Conservation (phyloP, 2,888 invertebrate species). For the Strigamia crassipes region DNA sequence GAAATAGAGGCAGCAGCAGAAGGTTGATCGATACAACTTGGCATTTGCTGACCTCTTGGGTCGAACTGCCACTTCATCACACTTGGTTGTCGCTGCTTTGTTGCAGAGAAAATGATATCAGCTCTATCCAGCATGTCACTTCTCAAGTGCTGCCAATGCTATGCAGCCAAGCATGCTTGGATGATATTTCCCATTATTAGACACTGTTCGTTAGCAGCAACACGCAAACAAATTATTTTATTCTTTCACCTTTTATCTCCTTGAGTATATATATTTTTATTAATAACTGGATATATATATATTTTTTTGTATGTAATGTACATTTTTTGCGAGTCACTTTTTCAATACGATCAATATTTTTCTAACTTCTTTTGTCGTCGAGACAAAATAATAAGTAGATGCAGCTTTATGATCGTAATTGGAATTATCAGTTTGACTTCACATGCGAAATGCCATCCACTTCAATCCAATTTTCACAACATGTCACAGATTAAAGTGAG, state of each 20-base stretch:
- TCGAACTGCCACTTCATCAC: constrained; percentile 34
- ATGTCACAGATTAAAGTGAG: constrained; percentile 31
- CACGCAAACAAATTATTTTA: constrained; percentile 26
- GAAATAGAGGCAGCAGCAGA: constrained; percentile 27
- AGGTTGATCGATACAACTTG: constrained; percentile 34
- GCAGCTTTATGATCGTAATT: constrained; percentile 24
- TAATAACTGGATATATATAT: no score
- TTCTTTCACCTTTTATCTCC: background rate
- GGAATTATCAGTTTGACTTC: constrained; percentile 27
- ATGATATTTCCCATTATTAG: constrained; percentile 2
- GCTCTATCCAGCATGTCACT: constrained; percentile 34
- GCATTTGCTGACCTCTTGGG: constrained; percentile 33
- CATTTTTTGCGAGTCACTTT: background rate
- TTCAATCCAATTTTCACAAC: constrained; percentile 35
- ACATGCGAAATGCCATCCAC: constrained; percentile 21
- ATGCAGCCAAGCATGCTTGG: constrained; percentile 30
- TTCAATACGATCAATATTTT: background rate
- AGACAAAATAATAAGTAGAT: background rate
- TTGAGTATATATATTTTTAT: no score
- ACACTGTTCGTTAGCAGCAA: background rate
- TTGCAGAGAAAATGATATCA: constrained; percentile 32
- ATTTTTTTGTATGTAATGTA: background rate
- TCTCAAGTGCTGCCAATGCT: constrained; percentile 30
- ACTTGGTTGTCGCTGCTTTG: constrained; percentile 30
- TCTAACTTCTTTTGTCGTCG: background rate